A percentile compares a stretch with the other conserved stretches of the same genome.
phyloP scores from a whole-genome alignment of 2,888 invertebrate species.

The Pantelozetes paolii region DNA sequence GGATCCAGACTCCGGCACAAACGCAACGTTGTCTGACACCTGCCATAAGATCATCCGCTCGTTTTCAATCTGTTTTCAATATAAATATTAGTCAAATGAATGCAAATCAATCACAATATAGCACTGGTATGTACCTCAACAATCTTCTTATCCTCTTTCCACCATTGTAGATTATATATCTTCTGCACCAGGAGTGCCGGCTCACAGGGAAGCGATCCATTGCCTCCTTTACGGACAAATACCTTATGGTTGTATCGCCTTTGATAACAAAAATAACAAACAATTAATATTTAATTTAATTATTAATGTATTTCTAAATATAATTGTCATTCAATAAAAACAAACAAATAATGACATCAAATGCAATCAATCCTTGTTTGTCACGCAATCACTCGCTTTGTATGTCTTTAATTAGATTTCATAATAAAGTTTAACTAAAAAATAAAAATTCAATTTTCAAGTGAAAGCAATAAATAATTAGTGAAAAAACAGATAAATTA shows the following conservation, averaged over 20 bases:
- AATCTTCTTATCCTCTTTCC: conserved; percentile 46
- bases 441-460: background rate
- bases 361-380: conserved; percentile 26
- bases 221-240: conserved; percentile 45
- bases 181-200: conserved; percentile 44
- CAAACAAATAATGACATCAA: conserved; percentile 14
- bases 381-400: conserved; percentile 2
- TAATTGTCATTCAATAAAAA: too few species aligned
- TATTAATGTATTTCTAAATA: too few species aligned
- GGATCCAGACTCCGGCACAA: conserved; percentile 45
- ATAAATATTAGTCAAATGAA: conserved; percentile 5
- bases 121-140: conserved; percentile 45
- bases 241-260: conserved; percentile 46
- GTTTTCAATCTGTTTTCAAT: conserved; percentile 39
- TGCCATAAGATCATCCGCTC: conserved; percentile 44
- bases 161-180: conserved; percentile 46
- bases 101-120: too few species aligned
- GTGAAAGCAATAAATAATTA: too few species aligned
- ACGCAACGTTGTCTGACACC: conserved; percentile 45
- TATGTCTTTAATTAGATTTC: background rate
- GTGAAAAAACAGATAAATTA: too few species aligned
- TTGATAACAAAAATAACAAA: background rate
- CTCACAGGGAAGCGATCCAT: conserved; percentile 46
- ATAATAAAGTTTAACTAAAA: background rate
- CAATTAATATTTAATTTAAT: background rate